Evolutionary conservation across 2,113 vertebrate genomes (phyloP).

Genomic region (Onychostoma macrolepis): DNA sequence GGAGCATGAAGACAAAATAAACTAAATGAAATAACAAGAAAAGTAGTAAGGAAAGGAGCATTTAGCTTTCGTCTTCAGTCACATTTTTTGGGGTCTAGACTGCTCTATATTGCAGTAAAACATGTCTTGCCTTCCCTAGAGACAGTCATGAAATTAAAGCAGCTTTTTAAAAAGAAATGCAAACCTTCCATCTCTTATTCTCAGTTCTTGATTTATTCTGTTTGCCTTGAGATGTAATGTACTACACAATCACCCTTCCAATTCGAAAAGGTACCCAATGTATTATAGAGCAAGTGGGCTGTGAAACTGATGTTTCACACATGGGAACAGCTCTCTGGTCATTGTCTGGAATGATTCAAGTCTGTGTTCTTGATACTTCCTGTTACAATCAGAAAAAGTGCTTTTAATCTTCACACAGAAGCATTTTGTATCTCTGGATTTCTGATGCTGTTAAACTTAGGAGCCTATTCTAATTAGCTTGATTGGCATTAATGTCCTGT

Average conservation of each 20-base stretch:
- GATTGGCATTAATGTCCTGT: constrained; percentile 47
- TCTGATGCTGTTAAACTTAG: constrained; percentile 7
- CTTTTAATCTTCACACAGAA: neutral
- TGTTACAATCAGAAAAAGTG: neutral
- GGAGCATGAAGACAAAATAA: constrained; percentile 25
- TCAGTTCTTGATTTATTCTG: neutral
- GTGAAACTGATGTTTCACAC: constrained; percentile 19
- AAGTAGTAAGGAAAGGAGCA: constrained; percentile 28
- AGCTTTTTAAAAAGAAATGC: neutral
- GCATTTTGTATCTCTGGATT: constrained; percentile 32
- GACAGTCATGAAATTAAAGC: constrained; percentile 13
- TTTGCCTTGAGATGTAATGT: constrained; percentile 25
- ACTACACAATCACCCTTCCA: constrained; percentile 1
- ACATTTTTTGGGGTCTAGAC: neutral
- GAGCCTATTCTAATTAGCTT: constrained; percentile 45
- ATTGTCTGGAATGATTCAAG: neutral
- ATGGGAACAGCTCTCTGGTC: neutral
- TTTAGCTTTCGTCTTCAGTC: constrained; percentile 11
- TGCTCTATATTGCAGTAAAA: neutral
- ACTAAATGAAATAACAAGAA: constrained; percentile 52
- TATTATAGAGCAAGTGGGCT: neutral
- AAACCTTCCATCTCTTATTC: neutral
- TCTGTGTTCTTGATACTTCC: neutral
- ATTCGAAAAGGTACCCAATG: neutral
- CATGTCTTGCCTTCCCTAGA: neutral